Conservation (phyloP, 2,888 invertebrate genomes). For the Pterostichus madidus region DNA sequence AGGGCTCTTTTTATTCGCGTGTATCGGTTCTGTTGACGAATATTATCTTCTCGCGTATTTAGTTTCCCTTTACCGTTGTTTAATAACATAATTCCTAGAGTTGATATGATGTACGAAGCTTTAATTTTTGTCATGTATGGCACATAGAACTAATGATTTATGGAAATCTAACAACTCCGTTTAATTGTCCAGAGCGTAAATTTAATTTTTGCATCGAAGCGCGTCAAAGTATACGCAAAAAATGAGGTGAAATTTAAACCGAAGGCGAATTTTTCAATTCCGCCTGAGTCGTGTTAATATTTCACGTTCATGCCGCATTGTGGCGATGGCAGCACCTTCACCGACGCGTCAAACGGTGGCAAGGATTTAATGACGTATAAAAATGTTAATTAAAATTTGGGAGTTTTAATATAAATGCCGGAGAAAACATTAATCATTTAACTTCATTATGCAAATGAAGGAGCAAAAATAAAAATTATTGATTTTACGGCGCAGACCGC, state of each 20-base stretch:
- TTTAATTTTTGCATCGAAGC: slow-evolving; percentile 43
- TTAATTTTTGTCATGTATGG: too few species aligned
- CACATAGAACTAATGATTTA: slow-evolving; percentile 19
- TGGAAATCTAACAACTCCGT: neutral
- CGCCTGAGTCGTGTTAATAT: slow-evolving; percentile 59
- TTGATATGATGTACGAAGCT: too few species aligned
- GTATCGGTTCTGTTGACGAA: too few species aligned
- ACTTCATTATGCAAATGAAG: slow-evolving; percentile 67
- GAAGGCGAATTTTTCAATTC: slow-evolving; percentile 52
- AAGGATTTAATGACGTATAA: slow-evolving; percentile 66
- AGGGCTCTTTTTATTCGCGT: too few species aligned
- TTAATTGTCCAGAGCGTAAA: slow-evolving; percentile 36
- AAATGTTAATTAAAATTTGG: slow-evolving; percentile 67
- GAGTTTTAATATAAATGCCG: slow-evolving; percentile 67
- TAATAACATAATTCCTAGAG: too few species aligned
- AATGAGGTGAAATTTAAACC: slow-evolving; percentile 18
- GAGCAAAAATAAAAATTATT: slow-evolving; percentile 65
- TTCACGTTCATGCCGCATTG: slow-evolving; percentile 57
- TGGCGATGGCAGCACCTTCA: slow-evolving; percentile 45
- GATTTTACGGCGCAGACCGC: slow-evolving; percentile 48
- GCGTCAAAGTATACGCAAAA: slow-evolving; percentile 24
- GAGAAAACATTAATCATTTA: slow-evolving; percentile 67
- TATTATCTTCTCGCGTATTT: too few species aligned
- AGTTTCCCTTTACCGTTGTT: too few species aligned
- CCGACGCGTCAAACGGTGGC: slow-evolving; percentile 56